Percentiles rank a stretch among this genome's conserved stretches.
Conservation (phyloP, 2,888 invertebrate species). For the Zaprionus obscuricornis region DNA sequence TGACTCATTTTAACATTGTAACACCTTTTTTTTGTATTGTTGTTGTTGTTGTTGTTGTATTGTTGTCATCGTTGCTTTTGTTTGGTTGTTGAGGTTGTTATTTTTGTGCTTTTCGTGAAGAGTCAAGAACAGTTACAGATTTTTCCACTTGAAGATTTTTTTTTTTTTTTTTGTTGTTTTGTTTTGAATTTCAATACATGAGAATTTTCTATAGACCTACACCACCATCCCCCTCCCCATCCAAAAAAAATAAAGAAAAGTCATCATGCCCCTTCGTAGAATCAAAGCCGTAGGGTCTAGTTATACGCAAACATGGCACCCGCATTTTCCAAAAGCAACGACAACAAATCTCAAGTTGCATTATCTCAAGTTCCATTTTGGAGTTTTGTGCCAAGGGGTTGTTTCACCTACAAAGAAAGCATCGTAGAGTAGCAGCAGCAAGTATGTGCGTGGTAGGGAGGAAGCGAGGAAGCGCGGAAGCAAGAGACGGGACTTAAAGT, state of each 20-base stretch:
- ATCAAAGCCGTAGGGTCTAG: slow-evolving; percentile 12
- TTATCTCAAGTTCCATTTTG: slow-evolving; percentile 59
- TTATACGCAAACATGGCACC: slow-evolving; percentile 30
- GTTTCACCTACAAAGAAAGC: slow-evolving; percentile 8
- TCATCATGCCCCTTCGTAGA: too few relatives aligned
- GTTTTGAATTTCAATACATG: slow-evolving; percentile 58
- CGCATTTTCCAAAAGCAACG: slow-evolving; percentile 28
- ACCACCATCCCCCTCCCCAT: too few relatives aligned
- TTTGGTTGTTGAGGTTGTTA: too few relatives aligned
- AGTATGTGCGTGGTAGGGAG: not conserved
- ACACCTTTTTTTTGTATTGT: slow-evolving; percentile 20
- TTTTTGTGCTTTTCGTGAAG: too few relatives aligned
- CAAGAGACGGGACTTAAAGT: too few relatives aligned
- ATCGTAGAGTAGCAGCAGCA: too few relatives aligned
- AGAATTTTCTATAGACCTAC: slow-evolving; percentile 8
- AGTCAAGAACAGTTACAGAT: slow-evolving; percentile 40
- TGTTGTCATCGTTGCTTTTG: too few relatives aligned
- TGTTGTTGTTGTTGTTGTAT: too few relatives aligned
- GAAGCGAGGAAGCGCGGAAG: too few relatives aligned
- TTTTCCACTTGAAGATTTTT: slow-evolving; percentile 50
- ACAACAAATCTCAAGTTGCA: slow-evolving; percentile 55
- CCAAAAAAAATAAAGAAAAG: not conserved
- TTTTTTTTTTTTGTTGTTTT: too few relatives aligned
- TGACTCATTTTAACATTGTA: slow-evolving; percentile 32
- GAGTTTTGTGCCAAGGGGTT: slow-evolving; percentile 40